Evolutionary conservation across 1,140 invertebrate genomes (phyloP).

Genomic region (Pemphigus obesinymphae): DNA sequence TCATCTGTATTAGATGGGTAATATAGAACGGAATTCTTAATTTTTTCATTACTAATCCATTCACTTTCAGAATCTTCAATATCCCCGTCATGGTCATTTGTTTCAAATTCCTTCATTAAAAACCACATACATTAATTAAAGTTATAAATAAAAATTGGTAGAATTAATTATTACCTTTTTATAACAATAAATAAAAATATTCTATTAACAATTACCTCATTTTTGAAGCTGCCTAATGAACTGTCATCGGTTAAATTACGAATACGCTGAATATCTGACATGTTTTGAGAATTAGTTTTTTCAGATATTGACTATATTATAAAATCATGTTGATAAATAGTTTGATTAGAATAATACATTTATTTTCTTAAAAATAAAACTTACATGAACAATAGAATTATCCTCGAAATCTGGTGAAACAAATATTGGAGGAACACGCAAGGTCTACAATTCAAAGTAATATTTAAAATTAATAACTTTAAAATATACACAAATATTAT

Average conservation of each 20-base stretch:
- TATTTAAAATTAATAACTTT: neutral
- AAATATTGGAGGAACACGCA: constrained; percentile 19
- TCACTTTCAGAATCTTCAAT: constrained; percentile 9
- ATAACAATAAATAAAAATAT: too few species aligned
- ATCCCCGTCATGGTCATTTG: constrained; percentile 16
- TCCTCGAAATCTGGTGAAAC: constrained; percentile 18
- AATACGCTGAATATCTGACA: constrained; percentile 49
- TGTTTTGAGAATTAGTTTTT: constrained; percentile 13
- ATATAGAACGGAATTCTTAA: constrained; percentile 10
- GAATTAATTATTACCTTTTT: too few species aligned
- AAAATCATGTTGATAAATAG: neutral
- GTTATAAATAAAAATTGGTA: too few species aligned
- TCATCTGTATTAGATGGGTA: constrained; percentile 6
- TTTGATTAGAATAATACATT: neutral
- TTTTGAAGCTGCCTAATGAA: constrained; percentile 65
- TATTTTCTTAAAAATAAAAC: neutral
- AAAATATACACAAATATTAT: too few species aligned
- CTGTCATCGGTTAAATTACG: constrained; percentile 66
- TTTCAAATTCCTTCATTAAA: neutral
- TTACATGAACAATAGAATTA: neutral
- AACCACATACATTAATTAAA: neutral
- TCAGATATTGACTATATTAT: constrained; percentile 9
- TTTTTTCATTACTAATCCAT: constrained; percentile 2
- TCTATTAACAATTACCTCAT: constrained; percentile 59
- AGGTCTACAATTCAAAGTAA: neutral